Base-by-base conservation (phyloP, 2,113 vertebrate genomes). In the Paracanthobrama guichenoti region DNA sequence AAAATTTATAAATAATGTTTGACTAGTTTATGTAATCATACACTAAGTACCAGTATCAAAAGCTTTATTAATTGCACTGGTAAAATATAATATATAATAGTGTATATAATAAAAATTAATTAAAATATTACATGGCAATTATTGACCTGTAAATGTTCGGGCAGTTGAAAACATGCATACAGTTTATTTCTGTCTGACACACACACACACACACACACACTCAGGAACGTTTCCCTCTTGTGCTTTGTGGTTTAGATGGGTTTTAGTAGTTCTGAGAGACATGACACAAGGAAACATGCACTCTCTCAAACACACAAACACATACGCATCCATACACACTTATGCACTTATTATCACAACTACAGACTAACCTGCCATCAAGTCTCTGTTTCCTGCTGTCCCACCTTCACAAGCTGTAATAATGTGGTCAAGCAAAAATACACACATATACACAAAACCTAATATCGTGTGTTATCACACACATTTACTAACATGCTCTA, bases 191-290 rank as follows among this genome's bases (percentile, higher is more conserved):
- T 26, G 2, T 16, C 3, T 53, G 64, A 35, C 35, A 35, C 35
- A 39, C 6, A 39, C 35, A 39, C 35, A 39, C 35, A 39, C 35
- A 39, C 39, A 7, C 39, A 39, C 39, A 39, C 39, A 39, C 39
- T 39, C 39, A 39, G 74, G 84, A 75, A 31, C 39, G 62, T 48
- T 75, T 83, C 42, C 59, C 76, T 86, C n/a, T 75, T 69, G 11
- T 81, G 81, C 50, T 75, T 53, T 82, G 87, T 86, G 81, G 81
- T 88, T 77, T 50, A 80, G 76, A 79, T 39, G n/a, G 46, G 31
- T 82, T 84, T 79, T 84, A 85, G 39, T 74, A n/a, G 46, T 76
- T 85, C 84, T 81, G 50, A 81, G 60, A 62, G 42, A 46, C 72
- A 71, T 57, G 57, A 84, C 44, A 78, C 66, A 75, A 79, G 66